phyloP scores from a whole-genome alignment of 2,888 invertebrate species.

The Micoletzkya japonica region DNA sequence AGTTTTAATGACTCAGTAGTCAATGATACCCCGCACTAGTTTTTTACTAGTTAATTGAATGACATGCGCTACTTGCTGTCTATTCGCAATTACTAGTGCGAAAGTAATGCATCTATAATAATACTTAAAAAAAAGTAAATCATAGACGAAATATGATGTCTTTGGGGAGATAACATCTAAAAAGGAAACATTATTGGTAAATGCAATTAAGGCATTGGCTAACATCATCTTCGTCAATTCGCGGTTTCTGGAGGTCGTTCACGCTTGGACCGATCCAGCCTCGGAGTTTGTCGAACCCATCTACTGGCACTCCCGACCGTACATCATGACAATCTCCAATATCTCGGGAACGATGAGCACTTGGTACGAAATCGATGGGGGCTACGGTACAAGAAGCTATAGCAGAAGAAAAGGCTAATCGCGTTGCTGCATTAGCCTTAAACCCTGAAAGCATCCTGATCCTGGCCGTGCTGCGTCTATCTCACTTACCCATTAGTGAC shows the following conservation, averaged over 20 bases:
- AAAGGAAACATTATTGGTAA: neutral
- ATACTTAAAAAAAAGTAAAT: neutral
- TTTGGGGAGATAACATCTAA: neutral
- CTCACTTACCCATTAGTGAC: too few relatives aligned
- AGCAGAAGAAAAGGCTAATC: slow-evolving; percentile 18
- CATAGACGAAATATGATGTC: neutral
- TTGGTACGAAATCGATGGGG: slow-evolving; percentile 38
- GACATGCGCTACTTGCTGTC: neutral
- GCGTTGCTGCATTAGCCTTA: too few relatives aligned
- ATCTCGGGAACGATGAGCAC: slow-evolving; percentile 59
- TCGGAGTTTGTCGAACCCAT: slow-evolving; percentile 44
- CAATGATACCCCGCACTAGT: too few relatives aligned
- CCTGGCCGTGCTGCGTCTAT: too few relatives aligned
- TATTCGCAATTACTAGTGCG: neutral
- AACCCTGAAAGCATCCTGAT: too few relatives aligned
- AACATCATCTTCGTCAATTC: slow-evolving; percentile 58
- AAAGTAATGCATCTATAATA: neutral
- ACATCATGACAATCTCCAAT: slow-evolving; percentile 58
- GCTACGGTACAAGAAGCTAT: neutral
- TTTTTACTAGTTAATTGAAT: too few relatives aligned
- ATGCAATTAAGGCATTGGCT: slow-evolving; percentile 32
- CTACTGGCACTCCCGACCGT: slow-evolving; percentile 57
- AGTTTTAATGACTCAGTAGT: too few relatives aligned
- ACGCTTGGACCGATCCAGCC: slow-evolving; percentile 48
- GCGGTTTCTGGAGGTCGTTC: slow-evolving; percentile 52